A percentile compares a stretch with the other conserved stretches of the same genome.
Conservation (phyloP, 2,888 invertebrate species). For the Oligia fasciuncula region DNA sequence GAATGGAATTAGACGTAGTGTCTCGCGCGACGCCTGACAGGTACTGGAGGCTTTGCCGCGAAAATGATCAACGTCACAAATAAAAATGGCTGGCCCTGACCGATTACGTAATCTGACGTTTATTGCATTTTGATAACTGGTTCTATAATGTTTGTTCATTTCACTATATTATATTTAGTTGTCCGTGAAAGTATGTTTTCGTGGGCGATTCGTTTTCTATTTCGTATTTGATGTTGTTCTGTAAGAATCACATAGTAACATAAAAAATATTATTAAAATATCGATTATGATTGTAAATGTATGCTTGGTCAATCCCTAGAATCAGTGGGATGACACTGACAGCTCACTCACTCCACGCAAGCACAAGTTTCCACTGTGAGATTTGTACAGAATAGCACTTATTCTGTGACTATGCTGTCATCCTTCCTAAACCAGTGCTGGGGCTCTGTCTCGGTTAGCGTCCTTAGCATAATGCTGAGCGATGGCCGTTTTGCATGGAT, state of each 20-base stretch:
- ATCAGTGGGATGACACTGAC: neutral
- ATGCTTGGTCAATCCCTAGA: neutral
- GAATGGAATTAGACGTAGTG: constrained; percentile 36
- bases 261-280: neutral
- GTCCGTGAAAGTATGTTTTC: constrained; percentile 2
- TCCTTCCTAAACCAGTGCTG: no score
- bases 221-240: neutral
- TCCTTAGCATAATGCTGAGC: no score
- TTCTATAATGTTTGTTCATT: constrained; percentile 31
- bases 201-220: neutral
- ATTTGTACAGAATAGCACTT: neutral
- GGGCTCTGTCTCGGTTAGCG: no score
- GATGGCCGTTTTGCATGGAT: no score
- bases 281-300: neutral
- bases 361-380: no score
- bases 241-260: neutral
- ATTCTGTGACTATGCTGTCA: no score
- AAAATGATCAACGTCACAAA: constrained; percentile 61
- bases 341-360: neutral
- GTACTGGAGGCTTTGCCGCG: constrained; percentile 73
- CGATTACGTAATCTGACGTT: constrained; percentile 58
- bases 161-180: constrained; percentile 26
- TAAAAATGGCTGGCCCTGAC: constrained; percentile 46
- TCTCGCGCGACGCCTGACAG: constrained; percentile 27
- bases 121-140: constrained; percentile 63